A percentile compares a stretch with the other conserved stretches of the same genome.
These are phyloP conservation scores for Paradoxurus hermaphroditus DNA, from an alignment of 2,113 vertebrate genomes.

Conservation along the genomic window DNA sequence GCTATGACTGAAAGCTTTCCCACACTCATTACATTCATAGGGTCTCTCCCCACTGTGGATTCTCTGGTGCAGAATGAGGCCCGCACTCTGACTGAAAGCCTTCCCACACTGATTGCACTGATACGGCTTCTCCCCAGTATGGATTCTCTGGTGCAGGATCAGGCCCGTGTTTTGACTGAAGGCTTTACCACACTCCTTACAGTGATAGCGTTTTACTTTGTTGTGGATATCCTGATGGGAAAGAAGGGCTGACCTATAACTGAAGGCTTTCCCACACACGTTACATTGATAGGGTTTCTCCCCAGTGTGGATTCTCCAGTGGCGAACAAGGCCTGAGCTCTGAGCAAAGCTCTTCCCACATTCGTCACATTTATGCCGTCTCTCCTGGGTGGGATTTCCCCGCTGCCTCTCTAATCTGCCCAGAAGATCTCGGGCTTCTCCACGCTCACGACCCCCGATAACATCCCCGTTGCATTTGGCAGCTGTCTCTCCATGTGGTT, in stretches of 20 bases:
- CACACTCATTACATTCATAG: constrained; percentile 79
- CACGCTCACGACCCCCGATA: constrained; percentile 39
- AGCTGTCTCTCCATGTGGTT: constrained; percentile 62
- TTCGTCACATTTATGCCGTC: constrained; percentile 77
- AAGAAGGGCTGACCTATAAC: constrained; percentile 78
- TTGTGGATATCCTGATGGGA: constrained; percentile 76
- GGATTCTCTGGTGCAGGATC: constrained; percentile 80
- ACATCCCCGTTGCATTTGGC: constrained; percentile 68
- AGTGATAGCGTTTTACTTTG: constrained; percentile 81
- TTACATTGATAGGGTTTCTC: constrained; percentile 80
- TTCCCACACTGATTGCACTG: constrained; percentile 82
- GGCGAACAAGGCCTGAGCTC: constrained; percentile 67
- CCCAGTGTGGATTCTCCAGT: constrained; percentile 75
- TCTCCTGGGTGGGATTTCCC: constrained; percentile 67
- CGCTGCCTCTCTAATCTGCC: constrained; percentile 69
- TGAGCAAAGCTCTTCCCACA: constrained; percentile 77
- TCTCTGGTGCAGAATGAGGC: constrained; percentile 81
- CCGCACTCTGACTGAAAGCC: constrained; percentile 79
- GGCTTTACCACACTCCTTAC: constrained; percentile 81
- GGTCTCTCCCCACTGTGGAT: constrained; percentile 82
- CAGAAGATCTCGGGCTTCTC: constrained; percentile 59
- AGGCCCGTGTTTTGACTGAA: constrained; percentile 82
- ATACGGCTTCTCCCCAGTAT: constrained; percentile 81
- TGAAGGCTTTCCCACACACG: constrained; percentile 80
- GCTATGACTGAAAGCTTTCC: constrained; percentile 83